Base-by-base conservation (phyloP, 1,140 invertebrate species). In the Drosophila simulans region DNA sequence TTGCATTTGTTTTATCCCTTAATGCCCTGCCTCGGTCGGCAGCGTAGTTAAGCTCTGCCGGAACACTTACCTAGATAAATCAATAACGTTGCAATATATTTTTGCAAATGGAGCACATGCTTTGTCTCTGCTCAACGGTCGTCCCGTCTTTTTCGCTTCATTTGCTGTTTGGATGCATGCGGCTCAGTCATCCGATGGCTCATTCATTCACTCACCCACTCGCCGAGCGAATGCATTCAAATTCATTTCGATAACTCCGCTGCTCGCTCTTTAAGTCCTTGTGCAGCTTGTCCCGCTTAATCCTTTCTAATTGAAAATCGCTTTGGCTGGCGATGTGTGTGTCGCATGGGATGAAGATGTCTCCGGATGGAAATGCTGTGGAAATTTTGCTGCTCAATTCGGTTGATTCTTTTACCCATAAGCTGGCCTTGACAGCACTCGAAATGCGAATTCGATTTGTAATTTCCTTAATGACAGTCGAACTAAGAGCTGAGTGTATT, bases 221-320 rank as follows among this genome's bases (percentile, higher is more conserved):
- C 12, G 48, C 66, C 39, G 31, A 31, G 7, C 10, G 31, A 31
- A 31, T 60, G 45, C 66, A 58, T 71, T 25, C 39, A 83, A 80
- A 86, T 79, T 86, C 83, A 82, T 88, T 86, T 86, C 83, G 88
- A 86, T 88, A 88, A 78, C 82, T 86, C 62, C 57, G 49, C 71
- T 59, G 62, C 60, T 64, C 70, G 63, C 73, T 74, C 75, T 88
- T 86, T 86, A 86, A 86, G 64, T 86, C 79, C 83, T 82, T 88
- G 65, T 79, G 68, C 79, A 72, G 78, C 72, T 88, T 77, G 62
- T 62, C 75, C 56, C 63, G 75, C 78, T 83, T 86, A 88, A 86
- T 86, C 83, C 83, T 69, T 79, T 86, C 83, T 86, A 86, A 86
- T 86, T 86, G 83, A 79, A 86, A 88, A 86, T 86, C 83, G 83